phyloP scores from a whole-genome alignment of 2,888 invertebrate species.

The Microdon myrmicae region DNA sequence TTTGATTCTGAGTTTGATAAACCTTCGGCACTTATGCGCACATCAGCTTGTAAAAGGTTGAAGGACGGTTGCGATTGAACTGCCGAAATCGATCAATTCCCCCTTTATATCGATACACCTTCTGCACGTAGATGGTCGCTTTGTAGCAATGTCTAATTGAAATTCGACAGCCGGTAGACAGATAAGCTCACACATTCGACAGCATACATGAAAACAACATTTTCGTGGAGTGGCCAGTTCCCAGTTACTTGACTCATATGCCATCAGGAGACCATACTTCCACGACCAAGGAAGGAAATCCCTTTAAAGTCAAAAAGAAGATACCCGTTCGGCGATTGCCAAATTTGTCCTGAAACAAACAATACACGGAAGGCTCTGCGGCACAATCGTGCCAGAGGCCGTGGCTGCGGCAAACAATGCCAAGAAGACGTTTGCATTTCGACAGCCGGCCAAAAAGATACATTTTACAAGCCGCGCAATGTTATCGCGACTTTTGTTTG shows the following conservation, averaged over 20 bases:
- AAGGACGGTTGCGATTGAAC: no score
- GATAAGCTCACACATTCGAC: slow-evolving; percentile 27
- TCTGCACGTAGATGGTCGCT: no score
- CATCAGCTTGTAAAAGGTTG: no score
- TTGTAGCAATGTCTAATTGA: slow-evolving; percentile 39
- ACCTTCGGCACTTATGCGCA: no score
- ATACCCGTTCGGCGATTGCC: slow-evolving; percentile 29
- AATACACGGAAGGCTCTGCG: background rate
- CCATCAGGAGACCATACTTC: slow-evolving; percentile 10
- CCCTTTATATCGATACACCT: no score
- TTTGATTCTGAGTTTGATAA: no score
- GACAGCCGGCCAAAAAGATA: slow-evolving; percentile 30
- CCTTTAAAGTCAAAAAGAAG: slow-evolving; percentile 16
- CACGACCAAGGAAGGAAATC: slow-evolving; percentile 43
- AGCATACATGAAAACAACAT: slow-evolving; percentile 37
- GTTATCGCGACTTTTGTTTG: slow-evolving; percentile 33
- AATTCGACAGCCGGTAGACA: slow-evolving; percentile 41
- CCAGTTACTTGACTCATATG: slow-evolving; percentile 7
- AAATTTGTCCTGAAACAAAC: slow-evolving; percentile 33
- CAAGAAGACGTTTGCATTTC: slow-evolving; percentile 44
- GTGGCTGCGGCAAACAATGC: slow-evolving; percentile 40
- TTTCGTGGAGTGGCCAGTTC: slow-evolving; percentile 16
- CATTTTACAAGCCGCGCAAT: slow-evolving; percentile 28
- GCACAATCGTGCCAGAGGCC: background rate
- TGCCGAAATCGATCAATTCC: no score